Conservation (phyloP, 2,888 invertebrate genomes). For the Ectemnius cavifrons region DNA sequence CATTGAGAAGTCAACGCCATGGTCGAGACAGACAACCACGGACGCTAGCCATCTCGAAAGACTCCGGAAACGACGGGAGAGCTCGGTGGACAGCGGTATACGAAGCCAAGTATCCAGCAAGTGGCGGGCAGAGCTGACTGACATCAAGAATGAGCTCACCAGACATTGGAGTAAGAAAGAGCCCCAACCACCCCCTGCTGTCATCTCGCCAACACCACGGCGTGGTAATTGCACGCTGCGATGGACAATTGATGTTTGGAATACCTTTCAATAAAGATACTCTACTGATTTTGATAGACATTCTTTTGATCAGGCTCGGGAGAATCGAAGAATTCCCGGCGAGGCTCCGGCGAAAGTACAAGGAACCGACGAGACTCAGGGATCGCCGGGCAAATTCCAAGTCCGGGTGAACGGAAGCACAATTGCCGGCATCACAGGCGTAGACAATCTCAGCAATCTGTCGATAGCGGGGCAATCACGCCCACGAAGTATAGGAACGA, state of each 20-base stretch:
- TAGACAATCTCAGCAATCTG: constrained; percentile 75
- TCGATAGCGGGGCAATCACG: constrained; percentile 67
- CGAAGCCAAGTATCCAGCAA: constrained; percentile 83
- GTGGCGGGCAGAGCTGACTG: constrained; percentile 86
- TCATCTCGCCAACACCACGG: constrained; percentile 73
- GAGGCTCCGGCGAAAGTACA: constrained; percentile 86
- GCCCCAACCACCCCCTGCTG: constrained; percentile 70
- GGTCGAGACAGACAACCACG: constrained; percentile 84
- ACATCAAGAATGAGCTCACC: constrained; percentile 86
- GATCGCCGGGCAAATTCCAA: constrained; percentile 65
- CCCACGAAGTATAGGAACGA: constrained; percentile 81
- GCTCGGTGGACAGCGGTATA: constrained; percentile 92
- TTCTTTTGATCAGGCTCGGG: constrained; percentile 79
- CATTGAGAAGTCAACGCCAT: constrained; percentile 90
- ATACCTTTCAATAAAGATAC: neutral
- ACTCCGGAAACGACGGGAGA: constrained; percentile 88
- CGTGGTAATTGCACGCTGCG: constrained; percentile 63
- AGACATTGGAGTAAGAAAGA: constrained; percentile 81
- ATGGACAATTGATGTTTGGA: neutral
- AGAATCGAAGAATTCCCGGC: constrained; percentile 81
- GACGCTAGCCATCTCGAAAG: constrained; percentile 78
- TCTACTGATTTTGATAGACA: neutral
- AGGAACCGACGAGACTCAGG: constrained; percentile 85
- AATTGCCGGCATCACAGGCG: constrained; percentile 74
- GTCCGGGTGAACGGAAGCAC: constrained; percentile 71